Evolutionary conservation across 2,888 invertebrate species (phyloP), one percentile per base, ranked within the genome.

Genomic region (Ormyrus rosae): DNA sequence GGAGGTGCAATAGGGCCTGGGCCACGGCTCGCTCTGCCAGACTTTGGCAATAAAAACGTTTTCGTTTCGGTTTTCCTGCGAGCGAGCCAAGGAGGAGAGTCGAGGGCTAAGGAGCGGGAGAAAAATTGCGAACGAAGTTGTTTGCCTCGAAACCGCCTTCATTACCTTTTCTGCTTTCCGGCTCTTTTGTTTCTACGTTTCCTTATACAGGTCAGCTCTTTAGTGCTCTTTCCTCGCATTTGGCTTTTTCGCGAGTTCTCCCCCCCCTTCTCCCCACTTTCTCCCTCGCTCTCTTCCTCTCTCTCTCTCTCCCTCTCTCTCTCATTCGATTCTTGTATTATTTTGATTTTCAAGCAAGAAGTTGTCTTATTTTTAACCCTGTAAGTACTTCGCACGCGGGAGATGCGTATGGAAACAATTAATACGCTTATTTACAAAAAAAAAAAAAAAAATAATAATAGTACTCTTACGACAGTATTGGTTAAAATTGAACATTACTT

Each of bases 161-260:
- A 81, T 80, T 83, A 83, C 81, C 82, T 82, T 79, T 63, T 81
- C 83, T 75, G 60, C 55, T 73, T 78, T 73, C 58, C 63, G 76
- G 77, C 71, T 82, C 78, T 80, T 77, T 80, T 77, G 48, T 73
- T 78, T 82, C 65, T 67, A 65, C 78, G 80, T 64, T 73, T 68
- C 77, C 78, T 65, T 58, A 53, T 79, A 58, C 80, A 65, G 63
- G 55, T 64, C 63, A 75, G 75, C 58, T 75, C 58, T 73, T 64
- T 64, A 53, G 46, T 64, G n/a, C 10, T 45, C n/a, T 53, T 19
- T 13, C 50, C 10, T 11, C 48, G 19, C n/a, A 3, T 64, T 4
- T 8, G 48, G 19, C 51, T 34, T 53, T 61, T 46, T 19, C 19
- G 19, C 19, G 19, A 2, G 19, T 19, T 19, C 1, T 19, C 1